Evolutionary conservation across 2,113 vertebrate species (phyloP), one percentile per base, ranked within the genome.

Genomic region (Dromiciops gliroides): DNA sequence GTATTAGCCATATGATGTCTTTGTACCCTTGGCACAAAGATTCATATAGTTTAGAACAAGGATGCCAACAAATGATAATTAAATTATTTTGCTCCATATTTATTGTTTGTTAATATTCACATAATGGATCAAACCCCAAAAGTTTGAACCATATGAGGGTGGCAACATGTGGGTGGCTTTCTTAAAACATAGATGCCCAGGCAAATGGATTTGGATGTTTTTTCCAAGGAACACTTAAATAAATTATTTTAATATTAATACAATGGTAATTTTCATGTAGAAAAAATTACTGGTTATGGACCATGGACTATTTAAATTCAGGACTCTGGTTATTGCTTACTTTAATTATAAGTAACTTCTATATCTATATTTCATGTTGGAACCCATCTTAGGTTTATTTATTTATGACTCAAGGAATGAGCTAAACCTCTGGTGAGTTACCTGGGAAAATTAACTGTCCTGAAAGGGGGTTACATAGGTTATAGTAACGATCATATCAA

Each of bases 401-500:
- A 75, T 97, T 97, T 97, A 96, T 49, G 44, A 93, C 10, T 91
- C 50, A 8, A n/a, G 94, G 93, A 83, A 96, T 89, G 89, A 96
- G 92, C 93, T 92, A 88, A 90, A 67, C 90, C 92, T 95, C 94
- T 95, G 89, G 94, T 94, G 75, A 97, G 95, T 96, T 97, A 97
- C 91, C 93, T 23, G 1, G 28, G 89, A 96, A 96, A 92, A 97
- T 0, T 90, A 96, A 96, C 56, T 0, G 26, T 94, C 97, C 3
- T 52, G 91, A 95, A 97, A 92, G 92, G 53, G 12, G 51, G 49
- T 75, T 95, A 93, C 47, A 47, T 92, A 26, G 95, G 95, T 52
- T 96, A 44, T 56, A 92, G 75, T 53, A 50, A 49, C 37, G 91
- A 16, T 75, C 67, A 1, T 0, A 2, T 31, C 37, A 89, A n/a